Percentiles rank a stretch among this genome's conserved stretches.
These are phyloP conservation scores for Liposcelis brunnea DNA, from an alignment of 2,888 invertebrate species.

Conservation along the genomic window DNA sequence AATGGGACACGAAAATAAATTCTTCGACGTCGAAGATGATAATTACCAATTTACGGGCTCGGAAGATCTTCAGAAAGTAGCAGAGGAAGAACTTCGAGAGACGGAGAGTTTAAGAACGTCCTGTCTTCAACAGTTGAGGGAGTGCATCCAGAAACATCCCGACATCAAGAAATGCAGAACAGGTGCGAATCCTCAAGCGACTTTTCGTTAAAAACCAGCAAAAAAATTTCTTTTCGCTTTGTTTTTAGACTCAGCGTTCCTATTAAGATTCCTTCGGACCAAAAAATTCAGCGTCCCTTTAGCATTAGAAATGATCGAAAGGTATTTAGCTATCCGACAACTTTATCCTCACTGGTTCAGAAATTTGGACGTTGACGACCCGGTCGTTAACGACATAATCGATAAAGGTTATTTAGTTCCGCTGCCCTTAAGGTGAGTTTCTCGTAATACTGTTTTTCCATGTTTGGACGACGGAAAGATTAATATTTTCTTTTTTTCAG, in stretches of 20 bases:
- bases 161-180: constrained; percentile 65
- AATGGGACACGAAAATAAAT: constrained; percentile 1
- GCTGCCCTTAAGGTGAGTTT: constrained; percentile 27
- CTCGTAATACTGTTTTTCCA: neutral
- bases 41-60: constrained; percentile 26
- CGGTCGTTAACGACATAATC: constrained; percentile 60
- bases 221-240: neutral
- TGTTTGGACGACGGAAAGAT: too few species aligned
- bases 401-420: constrained; percentile 64
- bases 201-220: neutral
- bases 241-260: constrained; percentile 49
- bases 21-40: constrained; percentile 9
- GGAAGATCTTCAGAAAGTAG: constrained; percentile 40
- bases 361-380: constrained; percentile 60
- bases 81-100: constrained; percentile 59
- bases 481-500: constrained; percentile 19
- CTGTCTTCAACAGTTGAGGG: constrained; percentile 56
- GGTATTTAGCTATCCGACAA: constrained; percentile 69
- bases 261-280: constrained; percentile 54
- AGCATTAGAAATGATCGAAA: constrained; percentile 70
- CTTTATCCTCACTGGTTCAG: constrained; percentile 76
- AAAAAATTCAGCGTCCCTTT: constrained; percentile 64
- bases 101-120: constrained; percentile 57
- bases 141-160: constrained; percentile 70
- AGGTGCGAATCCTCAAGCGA: constrained; percentile 30